phyloP scores from a whole-genome alignment of 2,888 invertebrate species.

The Polyommatus iphigenia region DNA sequence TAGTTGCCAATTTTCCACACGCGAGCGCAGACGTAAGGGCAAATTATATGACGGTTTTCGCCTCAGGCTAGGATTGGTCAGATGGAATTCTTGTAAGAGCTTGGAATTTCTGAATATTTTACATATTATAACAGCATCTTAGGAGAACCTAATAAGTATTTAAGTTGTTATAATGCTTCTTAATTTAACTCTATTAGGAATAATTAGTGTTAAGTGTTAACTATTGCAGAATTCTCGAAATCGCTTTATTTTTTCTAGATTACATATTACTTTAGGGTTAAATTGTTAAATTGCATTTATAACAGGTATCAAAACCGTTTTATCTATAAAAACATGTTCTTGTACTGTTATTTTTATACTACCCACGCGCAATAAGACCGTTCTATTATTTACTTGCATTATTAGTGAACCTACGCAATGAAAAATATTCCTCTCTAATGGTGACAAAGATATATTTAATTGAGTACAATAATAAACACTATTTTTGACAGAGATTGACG shows the following conservation, averaged over 20 bases:
- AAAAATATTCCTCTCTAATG: background rate
- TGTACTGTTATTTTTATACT: background rate
- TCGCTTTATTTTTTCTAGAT: background rate
- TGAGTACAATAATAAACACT: slow-evolving; percentile 4
- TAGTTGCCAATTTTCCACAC: slow-evolving; percentile 55
- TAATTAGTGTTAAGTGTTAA: background rate
- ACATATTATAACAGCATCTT: slow-evolving; percentile 22
- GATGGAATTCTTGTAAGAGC: slow-evolving; percentile 43
- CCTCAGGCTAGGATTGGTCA: slow-evolving; percentile 55
- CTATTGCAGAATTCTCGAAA: background rate
- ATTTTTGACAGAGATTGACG: slow-evolving; percentile 15
- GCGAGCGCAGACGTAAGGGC: slow-evolving; percentile 57
- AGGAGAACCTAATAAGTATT: background rate
- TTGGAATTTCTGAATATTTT: slow-evolving; percentile 36
- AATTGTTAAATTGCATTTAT: background rate
- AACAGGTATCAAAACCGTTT: background rate
- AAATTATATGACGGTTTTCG: slow-evolving; percentile 54
- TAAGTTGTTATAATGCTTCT: background rate
- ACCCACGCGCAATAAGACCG: background rate
- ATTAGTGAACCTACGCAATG: background rate
- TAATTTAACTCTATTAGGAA: background rate
- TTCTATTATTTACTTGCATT: slow-evolving; percentile 5
- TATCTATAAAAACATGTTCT: background rate
- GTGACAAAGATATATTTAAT: slow-evolving; percentile 15
- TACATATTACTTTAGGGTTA: background rate